These are phyloP conservation scores for Ammodytes dubius DNA, from an alignment of 2,113 vertebrate species.

Conservation along the genomic window DNA sequence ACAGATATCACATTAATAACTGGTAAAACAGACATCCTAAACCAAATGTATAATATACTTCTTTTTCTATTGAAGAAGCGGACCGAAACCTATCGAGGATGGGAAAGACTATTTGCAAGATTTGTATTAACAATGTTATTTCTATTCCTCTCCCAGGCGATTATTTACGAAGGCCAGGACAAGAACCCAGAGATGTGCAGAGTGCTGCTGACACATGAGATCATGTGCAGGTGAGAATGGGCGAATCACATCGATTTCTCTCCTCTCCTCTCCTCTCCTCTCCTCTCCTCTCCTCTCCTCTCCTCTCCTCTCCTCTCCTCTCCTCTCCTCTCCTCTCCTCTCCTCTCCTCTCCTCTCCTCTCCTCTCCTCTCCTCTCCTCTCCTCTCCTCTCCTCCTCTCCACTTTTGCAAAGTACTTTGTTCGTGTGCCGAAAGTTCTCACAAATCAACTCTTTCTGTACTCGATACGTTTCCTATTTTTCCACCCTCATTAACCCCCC, in stretches of 20 bases:
- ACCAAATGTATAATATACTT: background rate
- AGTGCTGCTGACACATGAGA: slow-evolving; percentile 98
- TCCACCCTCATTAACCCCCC: slow-evolving; percentile 64
- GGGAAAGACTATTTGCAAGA: background rate
- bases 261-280: slow-evolving; percentile 1
- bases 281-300: background rate
- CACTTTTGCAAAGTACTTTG: slow-evolving; percentile 27
- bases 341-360: background rate
- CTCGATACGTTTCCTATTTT: slow-evolving; percentile 56
- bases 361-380: background rate
- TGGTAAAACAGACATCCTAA: background rate
- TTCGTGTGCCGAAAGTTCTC: slow-evolving; percentile 36
- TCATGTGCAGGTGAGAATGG: slow-evolving; percentile 98
- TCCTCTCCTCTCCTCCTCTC: background rate
- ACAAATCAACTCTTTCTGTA: slow-evolving; percentile 49
- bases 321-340: background rate
- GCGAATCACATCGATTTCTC: slow-evolving; percentile 6
- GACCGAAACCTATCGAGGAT: background rate
- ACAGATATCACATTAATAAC: background rate
- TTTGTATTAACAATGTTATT: background rate
- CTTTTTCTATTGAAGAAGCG: background rate
- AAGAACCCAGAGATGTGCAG: slow-evolving; percentile 99
- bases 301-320: background rate
- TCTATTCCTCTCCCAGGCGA: slow-evolving; percentile 84
- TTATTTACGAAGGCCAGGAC: slow-evolving; percentile 99